These are phyloP conservation scores for Mus minutoides DNA, from an alignment of 2,797 vertebrate genomes.

Conservation along the genomic window DNA sequence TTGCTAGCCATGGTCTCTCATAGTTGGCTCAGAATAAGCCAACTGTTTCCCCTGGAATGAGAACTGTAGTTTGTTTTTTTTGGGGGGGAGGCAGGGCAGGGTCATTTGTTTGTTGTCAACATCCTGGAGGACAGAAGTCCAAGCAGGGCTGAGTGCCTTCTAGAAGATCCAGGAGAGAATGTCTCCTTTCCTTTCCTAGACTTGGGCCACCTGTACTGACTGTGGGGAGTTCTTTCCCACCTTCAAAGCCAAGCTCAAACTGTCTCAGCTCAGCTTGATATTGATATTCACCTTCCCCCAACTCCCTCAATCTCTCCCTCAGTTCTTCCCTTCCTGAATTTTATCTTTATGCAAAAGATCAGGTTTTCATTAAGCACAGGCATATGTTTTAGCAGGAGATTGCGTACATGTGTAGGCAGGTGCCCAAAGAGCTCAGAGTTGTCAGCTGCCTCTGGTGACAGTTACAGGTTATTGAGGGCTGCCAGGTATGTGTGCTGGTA, in stretches of 20 bases:
- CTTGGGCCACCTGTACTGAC: neutral
- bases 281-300: neutral
- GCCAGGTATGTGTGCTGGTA: neutral
- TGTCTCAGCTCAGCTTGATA: too few relatives aligned
- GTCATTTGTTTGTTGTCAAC: neutral
- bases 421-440: neutral
- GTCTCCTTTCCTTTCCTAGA: neutral
- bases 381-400: neutral
- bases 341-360: neutral
- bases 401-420: too few relatives aligned
- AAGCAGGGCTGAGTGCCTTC: neutral
- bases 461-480: too few relatives aligned
- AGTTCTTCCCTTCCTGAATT: neutral
- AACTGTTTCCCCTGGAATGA: neutral
- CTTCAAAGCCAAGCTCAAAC: neutral
- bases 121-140: neutral
- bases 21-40: neutral
- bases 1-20: neutral
- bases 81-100: too few relatives aligned
- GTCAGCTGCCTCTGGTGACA: neutral
- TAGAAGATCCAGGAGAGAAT: neutral
- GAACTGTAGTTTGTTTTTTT: neutral
- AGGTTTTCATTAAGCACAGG: neutral
- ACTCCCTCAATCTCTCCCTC: neutral
- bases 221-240: fast-evolving